Percentiles rank a stretch among this genome's conserved stretches.
These are phyloP conservation scores for Emydura subglobosa DNA, from an alignment of 2,113 vertebrate species.

Conservation along the genomic window DNA sequence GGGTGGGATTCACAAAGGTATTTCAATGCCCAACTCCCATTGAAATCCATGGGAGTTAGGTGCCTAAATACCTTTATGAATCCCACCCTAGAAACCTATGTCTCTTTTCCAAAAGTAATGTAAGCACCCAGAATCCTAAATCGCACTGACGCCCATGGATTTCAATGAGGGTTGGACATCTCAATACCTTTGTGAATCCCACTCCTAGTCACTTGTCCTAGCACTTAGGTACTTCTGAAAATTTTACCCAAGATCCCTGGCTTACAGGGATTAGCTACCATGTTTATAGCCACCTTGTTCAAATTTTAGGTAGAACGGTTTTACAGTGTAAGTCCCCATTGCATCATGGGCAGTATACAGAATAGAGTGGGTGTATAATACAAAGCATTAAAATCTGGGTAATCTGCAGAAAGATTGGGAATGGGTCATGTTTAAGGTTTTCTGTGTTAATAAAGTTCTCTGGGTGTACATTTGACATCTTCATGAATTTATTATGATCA, in stretches of 20 bases:
- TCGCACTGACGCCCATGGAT: neutral
- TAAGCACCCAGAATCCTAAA: no score
- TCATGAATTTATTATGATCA: constrained; percentile 73
- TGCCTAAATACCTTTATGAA: neutral
- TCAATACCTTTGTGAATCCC: neutral
- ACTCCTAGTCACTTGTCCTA: neutral
- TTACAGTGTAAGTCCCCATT: neutral
- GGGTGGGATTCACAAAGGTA: neutral
- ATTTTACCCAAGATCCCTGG: neutral
- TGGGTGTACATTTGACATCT: constrained; percentile 51
- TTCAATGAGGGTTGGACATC: neutral
- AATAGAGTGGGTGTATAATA: neutral
- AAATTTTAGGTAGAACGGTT: neutral
- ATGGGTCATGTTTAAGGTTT: constrained; percentile 39
- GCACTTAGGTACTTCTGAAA: neutral
- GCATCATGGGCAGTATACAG: neutral
- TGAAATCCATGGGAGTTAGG: neutral
- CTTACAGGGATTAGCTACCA: neutral
- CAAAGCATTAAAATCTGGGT: neutral
- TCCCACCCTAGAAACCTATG: neutral
- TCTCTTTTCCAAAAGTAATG: no score
- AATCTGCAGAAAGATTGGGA: neutral
- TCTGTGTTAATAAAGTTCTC: constrained; percentile 34
- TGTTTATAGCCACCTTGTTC: neutral
- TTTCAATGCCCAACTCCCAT: neutral